These are phyloP conservation scores for Synanthedon tipuliformis DNA, from an alignment of 2,888 invertebrate species.

Conservation along the genomic window DNA sequence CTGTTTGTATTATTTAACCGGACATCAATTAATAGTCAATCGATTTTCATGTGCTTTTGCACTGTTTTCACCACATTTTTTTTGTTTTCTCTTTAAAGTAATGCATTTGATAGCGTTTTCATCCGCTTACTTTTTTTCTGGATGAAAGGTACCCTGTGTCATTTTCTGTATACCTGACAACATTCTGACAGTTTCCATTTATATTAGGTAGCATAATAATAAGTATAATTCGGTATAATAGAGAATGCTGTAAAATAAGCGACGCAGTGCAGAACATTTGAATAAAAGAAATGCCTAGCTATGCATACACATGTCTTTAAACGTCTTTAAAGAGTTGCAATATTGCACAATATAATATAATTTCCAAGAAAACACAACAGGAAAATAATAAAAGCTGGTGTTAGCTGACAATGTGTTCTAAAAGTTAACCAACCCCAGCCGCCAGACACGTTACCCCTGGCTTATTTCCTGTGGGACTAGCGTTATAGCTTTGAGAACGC, in stretches of 20 bases:
- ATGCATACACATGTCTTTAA: conserved; percentile 6
- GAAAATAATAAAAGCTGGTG: conserved; percentile 41
- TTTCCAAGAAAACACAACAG: conserved; percentile 2
- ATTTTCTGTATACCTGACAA: background rate
- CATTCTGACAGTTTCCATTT: background rate
- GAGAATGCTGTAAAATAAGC: no score
- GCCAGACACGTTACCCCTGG: conserved; percentile 22
- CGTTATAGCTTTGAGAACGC: conserved; percentile 37
- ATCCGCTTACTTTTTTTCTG: no score
- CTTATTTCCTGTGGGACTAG: conserved; percentile 54
- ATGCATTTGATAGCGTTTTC: no score
- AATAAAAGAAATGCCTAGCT: no score
- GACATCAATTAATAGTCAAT: no score
- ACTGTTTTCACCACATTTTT: no score
- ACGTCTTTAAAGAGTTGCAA: background rate
- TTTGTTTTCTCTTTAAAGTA: no score
- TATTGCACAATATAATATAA: conserved; percentile 27
- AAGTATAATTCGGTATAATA: no score
- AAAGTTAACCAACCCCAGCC: conserved; percentile 11
- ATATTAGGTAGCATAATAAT: background rate
- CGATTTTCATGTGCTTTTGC: no score
- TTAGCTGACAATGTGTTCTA: conserved; percentile 10
- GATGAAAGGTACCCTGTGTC: no score
- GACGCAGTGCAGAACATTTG: no score
- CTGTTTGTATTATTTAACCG: no score